Evolutionary conservation across 2,113 vertebrate species (phyloP).

Genomic region (Corvus hawaiiensis): DNA sequence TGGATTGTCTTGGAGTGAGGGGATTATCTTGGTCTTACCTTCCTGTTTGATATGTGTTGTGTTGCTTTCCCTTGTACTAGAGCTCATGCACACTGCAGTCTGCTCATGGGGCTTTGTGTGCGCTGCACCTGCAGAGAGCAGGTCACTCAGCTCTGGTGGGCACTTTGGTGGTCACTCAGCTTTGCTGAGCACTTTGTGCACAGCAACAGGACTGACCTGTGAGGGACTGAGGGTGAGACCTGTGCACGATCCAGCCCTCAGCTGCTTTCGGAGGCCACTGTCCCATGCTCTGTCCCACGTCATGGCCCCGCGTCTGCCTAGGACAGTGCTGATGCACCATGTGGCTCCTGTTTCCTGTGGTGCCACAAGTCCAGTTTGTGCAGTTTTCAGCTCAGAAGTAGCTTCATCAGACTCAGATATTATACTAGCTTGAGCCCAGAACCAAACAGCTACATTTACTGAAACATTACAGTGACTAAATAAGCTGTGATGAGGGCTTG

Average conservation of each 20-base stretch:
- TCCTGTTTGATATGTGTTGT: neutral
- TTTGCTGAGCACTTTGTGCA: neutral
- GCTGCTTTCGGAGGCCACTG: rapidly evolving
- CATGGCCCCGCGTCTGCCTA: rapidly evolving
- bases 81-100: rapidly evolving
- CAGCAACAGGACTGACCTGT: neutral
- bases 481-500: neutral
- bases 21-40: neutral
- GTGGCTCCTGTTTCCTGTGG: neutral
- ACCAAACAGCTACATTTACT: neutral
- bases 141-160: neutral
- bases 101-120: rapidly evolving
- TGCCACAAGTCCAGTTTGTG: neutral
- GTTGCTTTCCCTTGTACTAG: neutral
- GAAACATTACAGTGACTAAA: neutral
- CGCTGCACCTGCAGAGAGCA: rapidly evolving
- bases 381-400: neutral
- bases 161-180: neutral
- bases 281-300: rapidly evolving
- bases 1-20: neutral
- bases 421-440: neutral
- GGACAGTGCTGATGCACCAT: neutral
- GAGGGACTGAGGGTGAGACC: neutral
- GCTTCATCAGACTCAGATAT: neutral
- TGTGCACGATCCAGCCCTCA: neutral